phyloP scores from a whole-genome alignment of 2,888 invertebrate genomes.

The Caenorhabditis macrosperma region DNA sequence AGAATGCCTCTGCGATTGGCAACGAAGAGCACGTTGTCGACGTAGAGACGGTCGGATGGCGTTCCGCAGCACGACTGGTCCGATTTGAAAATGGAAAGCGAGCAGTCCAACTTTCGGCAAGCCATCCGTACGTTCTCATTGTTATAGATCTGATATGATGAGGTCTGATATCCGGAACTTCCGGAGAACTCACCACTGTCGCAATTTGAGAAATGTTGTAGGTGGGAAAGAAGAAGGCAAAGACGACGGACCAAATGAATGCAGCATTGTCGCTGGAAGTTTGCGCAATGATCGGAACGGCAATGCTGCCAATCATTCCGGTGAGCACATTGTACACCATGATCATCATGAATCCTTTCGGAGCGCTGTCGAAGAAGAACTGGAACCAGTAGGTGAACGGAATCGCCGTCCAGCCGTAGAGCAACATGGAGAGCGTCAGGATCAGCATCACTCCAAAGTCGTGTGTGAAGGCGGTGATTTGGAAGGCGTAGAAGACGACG shows the following conservation, averaged over 20 bases:
- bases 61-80: constrained; percentile 63
- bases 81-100: constrained; percentile 44
- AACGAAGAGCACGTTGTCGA: constrained; percentile 62
- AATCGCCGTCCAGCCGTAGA: constrained; percentile 75
- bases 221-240: constrained; percentile 65
- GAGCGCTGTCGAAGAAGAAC: constrained; percentile 75
- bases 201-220: constrained; percentile 62
- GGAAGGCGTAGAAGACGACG: constrained; percentile 69
- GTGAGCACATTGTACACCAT: constrained; percentile 75
- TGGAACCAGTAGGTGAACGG: constrained; percentile 75
- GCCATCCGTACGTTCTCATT: constrained; percentile 73
- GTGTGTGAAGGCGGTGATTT: constrained; percentile 63
- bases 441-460: constrained; percentile 56
- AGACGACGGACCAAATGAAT: constrained; percentile 55
- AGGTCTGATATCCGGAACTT: constrained; percentile 58
- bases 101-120: constrained; percentile 68
- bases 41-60: constrained; percentile 48
- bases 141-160: too few relatives aligned
- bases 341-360: constrained; percentile 76
- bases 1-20: constrained; percentile 66
- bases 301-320: constrained; percentile 76
- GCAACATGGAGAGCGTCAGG: constrained; percentile 59
- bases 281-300: constrained; percentile 73
- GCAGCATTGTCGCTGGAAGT: constrained; percentile 60
- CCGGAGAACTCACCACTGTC: constrained; percentile 54